Base-by-base conservation (phyloP, 2,113 vertebrate genomes). In the Otolemur garnettii region DNA sequence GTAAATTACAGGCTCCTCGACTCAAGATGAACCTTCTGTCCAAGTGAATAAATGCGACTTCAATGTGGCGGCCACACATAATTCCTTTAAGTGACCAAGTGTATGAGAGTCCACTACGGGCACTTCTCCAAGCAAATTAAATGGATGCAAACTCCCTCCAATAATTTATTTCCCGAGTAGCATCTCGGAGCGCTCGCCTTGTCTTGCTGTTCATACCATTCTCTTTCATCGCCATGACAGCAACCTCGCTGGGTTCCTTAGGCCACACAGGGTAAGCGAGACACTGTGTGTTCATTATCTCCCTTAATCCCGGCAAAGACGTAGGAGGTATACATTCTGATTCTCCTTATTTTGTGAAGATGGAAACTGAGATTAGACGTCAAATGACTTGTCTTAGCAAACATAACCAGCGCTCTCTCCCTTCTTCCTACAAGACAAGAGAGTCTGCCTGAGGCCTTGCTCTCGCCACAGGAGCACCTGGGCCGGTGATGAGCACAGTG, bases 61-160 rank as follows among this genome's bases (percentile, higher is more conserved):
- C 64, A 19, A 55, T 83, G 83, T 97, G 94, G 89, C 60, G 24
- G 93, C 84, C 93, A 95, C 80, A 87, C 93, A 96, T 93, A 97
- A 98, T 96, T 94, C 96, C 97, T 97, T 95, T 69, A 96, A 95
- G 96, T 92, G 96, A 96, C 96, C 96, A 92, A 93, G 83, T 91
- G 59, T 92, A 88, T 79, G 90, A 96, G 96, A 79, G 87, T 72
- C 90, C 84, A 90, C 84, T 93, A 87, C 28, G 83, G 96, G 93
- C 96, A 97, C 59, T 96, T 94, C 83, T 96, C 96, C 95, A 97
- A 93, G 93, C 87, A 97, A 97, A 97, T 97, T 95, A 96, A 97
- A 90, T 85, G 93, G 96, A 94, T 60, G 90, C 75, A 77, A 90
- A 81, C 30, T 87, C 90, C 82, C 71, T 92, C 96, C 85, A 95